phyloP scores from a whole-genome alignment of 2,113 vertebrate species.

The Delphinapterus leucas region DNA sequence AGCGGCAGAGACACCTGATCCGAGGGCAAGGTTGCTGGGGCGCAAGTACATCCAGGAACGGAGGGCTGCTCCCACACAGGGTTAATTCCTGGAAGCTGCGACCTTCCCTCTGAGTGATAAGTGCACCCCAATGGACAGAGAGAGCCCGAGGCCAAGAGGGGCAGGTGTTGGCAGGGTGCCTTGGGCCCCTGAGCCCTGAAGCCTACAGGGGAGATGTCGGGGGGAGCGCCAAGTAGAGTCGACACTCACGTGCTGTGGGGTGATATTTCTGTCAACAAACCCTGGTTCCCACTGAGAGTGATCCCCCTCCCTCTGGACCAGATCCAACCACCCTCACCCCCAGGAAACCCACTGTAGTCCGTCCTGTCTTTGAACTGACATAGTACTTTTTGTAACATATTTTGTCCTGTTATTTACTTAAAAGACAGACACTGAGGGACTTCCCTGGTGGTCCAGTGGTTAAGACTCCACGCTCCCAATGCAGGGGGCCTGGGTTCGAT shows the following conservation, averaged over 20 bases:
- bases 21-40: rapidly evolving
- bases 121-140: background rate
- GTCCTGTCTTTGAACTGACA: background rate
- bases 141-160: no score
- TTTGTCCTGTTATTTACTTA: background rate
- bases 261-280: rapidly evolving
- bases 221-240: no score
- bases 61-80: no score
- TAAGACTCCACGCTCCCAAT: no score
- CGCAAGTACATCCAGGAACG: no score
- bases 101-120: background rate
- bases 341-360: background rate
- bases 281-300: background rate
- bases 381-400: background rate
- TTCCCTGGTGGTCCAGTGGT: no score
- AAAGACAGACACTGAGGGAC: background rate
- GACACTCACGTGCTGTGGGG: no score
- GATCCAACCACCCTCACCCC: background rate
- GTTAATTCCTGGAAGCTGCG: rapidly evolving
- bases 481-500: no score
- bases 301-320: background rate
- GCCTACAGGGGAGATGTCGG: background rate
- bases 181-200: no score
- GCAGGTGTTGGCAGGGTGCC: no score
- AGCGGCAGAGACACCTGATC: background rate